Base-by-base conservation (phyloP, 2,113 vertebrate species). In the Siniperca knerii region DNA sequence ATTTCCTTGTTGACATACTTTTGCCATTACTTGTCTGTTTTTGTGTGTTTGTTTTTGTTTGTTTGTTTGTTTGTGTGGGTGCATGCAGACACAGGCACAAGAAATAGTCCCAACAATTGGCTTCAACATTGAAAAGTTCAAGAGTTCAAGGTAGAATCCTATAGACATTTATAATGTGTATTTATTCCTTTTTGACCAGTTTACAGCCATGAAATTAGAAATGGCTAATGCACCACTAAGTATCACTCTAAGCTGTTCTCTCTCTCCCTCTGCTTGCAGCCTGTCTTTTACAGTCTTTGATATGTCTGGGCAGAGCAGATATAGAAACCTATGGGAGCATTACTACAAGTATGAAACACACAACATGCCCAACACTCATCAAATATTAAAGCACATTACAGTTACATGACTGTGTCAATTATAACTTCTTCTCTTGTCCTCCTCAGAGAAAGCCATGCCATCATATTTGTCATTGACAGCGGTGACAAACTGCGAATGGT, bases 401-500 rank as follows among this genome's bases (percentile, higher is more conserved):
- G 25, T 29, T 18, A 6, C 11, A 13, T 9, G 8, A 33, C 11
- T 18, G 9, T 69, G 1, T 64, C 23, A 40, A 40, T 54, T 15
- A 2, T 65, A 3, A 75, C 18, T 2, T 44, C 23, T 68, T 40
- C 65, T 87, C 6, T 67, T 84, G 89, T 95, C 40, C 50, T 86
- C 79, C 71, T 60, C 91, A 99, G 98, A 95, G 98, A 99, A 88
- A 97, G 97, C 89, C 98, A 99, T 90, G 98, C 98, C 89, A 97
- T 99, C 95, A 99, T 99, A 95, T 99, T 99, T 96, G 98, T 99
- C 83, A 97, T 99, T 89, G 98, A 99, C 94, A 99, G 98, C 86
- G 96, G 97, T 92, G 98, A 99, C 94, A 97, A 96, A 93, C 93
- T 99, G 87, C 97, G 98, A 94, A 99, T 99, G 98, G 97, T 99